phyloP scores from a whole-genome alignment of 2,888 invertebrate genomes.

The Cryptus armator region DNA sequence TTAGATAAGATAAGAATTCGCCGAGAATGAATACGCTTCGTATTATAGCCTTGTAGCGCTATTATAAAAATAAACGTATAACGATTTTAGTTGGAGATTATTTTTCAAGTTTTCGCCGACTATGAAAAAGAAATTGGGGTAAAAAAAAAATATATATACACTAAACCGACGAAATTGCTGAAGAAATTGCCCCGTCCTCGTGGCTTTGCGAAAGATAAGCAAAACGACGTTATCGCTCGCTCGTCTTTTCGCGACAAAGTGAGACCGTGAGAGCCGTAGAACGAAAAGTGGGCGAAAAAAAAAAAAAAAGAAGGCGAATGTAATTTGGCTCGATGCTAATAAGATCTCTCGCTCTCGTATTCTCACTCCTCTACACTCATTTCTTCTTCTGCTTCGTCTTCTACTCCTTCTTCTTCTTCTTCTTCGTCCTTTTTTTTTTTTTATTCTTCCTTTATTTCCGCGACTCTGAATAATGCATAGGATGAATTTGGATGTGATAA shows the following conservation, averaged over 20 bases:
- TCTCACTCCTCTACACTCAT: slow-evolving; percentile 51
- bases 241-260: slow-evolving; percentile 51
- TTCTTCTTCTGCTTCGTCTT: slow-evolving; percentile 1
- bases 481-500: slow-evolving; percentile 77
- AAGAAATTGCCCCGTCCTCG: slow-evolving; percentile 51
- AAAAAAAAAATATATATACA: neutral
- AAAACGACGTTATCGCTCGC: slow-evolving; percentile 61
- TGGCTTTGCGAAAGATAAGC: slow-evolving; percentile 42
- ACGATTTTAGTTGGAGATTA: slow-evolving; percentile 1
- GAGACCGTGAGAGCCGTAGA: slow-evolving; percentile 27
- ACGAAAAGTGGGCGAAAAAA: slow-evolving; percentile 52
- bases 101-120: slow-evolving; percentile 37
- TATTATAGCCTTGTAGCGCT: neutral
- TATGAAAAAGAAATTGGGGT: neutral
- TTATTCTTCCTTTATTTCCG: slow-evolving; percentile 48
- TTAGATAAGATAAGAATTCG: no score
- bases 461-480: slow-evolving; percentile 78
- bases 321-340: slow-evolving; percentile 82
- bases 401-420: slow-evolving; percentile 53
- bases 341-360: slow-evolving; percentile 72
- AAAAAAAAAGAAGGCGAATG: slow-evolving; percentile 73
- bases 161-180: slow-evolving; percentile 54
- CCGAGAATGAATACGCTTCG: no score
- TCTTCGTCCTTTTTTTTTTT: neutral
- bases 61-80: slow-evolving; percentile 23